Base-by-base conservation (phyloP, 1,140 invertebrate genomes). In the Drosophila suzukii region DNA sequence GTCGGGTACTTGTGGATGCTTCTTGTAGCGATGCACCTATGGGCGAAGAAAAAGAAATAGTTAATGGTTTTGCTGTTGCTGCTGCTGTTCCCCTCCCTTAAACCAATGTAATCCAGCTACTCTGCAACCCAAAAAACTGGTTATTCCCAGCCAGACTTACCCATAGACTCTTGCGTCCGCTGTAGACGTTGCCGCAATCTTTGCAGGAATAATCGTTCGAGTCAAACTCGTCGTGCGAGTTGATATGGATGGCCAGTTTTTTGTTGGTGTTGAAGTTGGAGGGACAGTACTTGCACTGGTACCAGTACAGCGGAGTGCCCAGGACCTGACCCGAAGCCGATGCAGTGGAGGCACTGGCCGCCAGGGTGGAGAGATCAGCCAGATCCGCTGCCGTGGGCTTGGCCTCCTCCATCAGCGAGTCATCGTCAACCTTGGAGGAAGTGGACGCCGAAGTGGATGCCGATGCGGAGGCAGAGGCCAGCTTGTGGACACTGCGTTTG, bases 151-250 rank as follows among this genome's bases (percentile, higher is more conserved):
- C 13, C 30, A 36, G 0, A 73, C 78, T 76, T 56, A 92, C 92
- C 92, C 92, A 92, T 20, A 92, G 68, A 60, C 92, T 92, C 76
- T 92, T 92, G 24, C 92, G 78, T 10, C 91, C 91, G 41, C 91
- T 92, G 44, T 92, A 92, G 11, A 92, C 91, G 55, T 92, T 92
- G 47, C 92, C 92, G 63, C 92, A 92, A 27, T 92, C 92, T 67
- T 92, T 92, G 75, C 92, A 92, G 13, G 92, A 92, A 57, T 92
- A 92, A 53, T 92, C 92, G 30, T 86, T 92, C 7, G 88, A 91
- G 49, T 92, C 91, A 24, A 92, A 91, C 74, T 92, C 92, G 51
- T 91, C 84, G 50, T 92, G 92, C 17, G 90, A 92, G 34, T 92
- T 92, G 6, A 92, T 92, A 70, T 92, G 92, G 10, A 92, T 92